phyloP scores from a whole-genome alignment of 2,888 invertebrate species.

The Eupelmus urozonus region DNA sequence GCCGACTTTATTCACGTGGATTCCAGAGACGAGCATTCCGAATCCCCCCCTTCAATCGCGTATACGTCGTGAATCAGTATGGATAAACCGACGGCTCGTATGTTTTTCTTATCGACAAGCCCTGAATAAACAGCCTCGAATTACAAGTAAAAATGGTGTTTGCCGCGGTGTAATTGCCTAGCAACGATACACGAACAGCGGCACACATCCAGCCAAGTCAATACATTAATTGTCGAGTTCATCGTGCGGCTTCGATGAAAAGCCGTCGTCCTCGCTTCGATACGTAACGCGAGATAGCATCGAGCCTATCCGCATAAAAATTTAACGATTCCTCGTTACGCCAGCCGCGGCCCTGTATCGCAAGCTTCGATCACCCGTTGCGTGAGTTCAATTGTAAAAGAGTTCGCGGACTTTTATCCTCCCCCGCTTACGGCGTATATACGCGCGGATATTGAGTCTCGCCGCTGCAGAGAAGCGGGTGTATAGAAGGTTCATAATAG shows the following conservation, averaged over 20 bases:
- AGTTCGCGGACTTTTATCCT: background rate
- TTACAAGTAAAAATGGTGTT: conserved; percentile 61
- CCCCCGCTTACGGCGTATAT: conserved; percentile 46
- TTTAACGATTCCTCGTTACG: too few relatives aligned
- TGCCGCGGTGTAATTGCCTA: conserved; percentile 69
- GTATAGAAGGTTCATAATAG: conserved; percentile 38
- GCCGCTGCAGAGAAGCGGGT: background rate
- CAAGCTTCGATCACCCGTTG: conserved; percentile 11
- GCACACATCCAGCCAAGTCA: conserved; percentile 60
- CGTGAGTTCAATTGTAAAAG: conserved; percentile 29
- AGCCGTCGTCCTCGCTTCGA: conserved; percentile 23
- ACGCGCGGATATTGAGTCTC: background rate
- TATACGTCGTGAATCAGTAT: conserved; percentile 19
- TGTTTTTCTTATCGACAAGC: background rate
- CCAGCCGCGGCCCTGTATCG: conserved; percentile 18
- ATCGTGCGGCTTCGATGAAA: conserved; percentile 43
- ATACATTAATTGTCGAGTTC: conserved; percentile 71
- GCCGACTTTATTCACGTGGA: conserved; percentile 44
- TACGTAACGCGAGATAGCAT: conserved; percentile 32
- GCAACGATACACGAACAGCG: conserved; percentile 68
- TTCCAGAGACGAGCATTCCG: conserved; percentile 4
- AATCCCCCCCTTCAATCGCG: background rate
- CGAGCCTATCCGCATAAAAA: conserved; percentile 33
- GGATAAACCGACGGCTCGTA: background rate
- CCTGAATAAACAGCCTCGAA: background rate